Conservation (phyloP, 2,888 invertebrate genomes). For the Erebia ligea region DNA sequence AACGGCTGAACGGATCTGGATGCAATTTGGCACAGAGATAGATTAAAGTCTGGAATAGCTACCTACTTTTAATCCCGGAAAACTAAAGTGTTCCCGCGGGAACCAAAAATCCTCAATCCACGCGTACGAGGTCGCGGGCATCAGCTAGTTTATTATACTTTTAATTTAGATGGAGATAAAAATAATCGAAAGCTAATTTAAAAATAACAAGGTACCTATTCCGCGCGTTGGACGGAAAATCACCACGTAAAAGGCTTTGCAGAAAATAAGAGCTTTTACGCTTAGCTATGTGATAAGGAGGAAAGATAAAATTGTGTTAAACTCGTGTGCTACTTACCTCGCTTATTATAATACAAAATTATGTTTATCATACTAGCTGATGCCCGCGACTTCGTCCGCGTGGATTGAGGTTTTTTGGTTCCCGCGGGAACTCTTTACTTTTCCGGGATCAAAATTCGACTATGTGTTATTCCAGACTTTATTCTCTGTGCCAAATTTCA, state of each 20-base stretch:
- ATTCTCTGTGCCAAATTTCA: too few relatives aligned
- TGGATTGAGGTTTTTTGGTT: too few relatives aligned
- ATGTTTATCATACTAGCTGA: neutral
- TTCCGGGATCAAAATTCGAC: too few relatives aligned
- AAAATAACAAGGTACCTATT: conserved; percentile 15
- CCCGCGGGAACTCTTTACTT: too few relatives aligned
- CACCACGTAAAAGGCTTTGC: conserved; percentile 14
- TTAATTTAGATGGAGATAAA: neutral
- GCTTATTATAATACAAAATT: conserved; percentile 1
- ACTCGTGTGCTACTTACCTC: conserved; percentile 1
- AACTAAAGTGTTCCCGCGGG: too few relatives aligned
- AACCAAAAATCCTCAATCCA: too few relatives aligned
- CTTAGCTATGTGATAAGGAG: conserved; percentile 4
- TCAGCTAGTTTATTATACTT: neutral
- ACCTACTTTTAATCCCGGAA: too few relatives aligned
- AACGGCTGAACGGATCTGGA: too few relatives aligned
- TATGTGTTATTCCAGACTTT: too few relatives aligned
- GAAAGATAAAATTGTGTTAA: conserved; percentile 16
- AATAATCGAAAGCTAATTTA: conserved; percentile 10
- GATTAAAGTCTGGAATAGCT: too few relatives aligned
- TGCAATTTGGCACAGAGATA: too few relatives aligned
- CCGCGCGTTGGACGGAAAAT: neutral
- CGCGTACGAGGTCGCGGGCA: neutral
- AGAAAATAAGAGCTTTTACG: conserved; percentile 11
- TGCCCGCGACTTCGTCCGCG: too few relatives aligned